These are phyloP conservation scores for Meganola albula DNA, from an alignment of 2,888 invertebrate species.

Conservation along the genomic window DNA sequence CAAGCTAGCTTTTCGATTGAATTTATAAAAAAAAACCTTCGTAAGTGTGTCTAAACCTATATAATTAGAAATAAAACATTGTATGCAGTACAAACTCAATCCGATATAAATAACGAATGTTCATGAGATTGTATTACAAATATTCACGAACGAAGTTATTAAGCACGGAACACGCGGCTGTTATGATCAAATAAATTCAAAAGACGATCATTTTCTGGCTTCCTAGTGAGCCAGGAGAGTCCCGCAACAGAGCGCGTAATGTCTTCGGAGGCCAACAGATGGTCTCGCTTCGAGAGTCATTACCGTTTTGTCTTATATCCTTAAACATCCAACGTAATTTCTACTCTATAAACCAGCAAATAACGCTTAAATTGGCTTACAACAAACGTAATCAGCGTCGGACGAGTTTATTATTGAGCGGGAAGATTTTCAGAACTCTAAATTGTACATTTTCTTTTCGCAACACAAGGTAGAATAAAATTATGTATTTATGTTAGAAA, in stretches of 20 bases:
- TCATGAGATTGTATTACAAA: no score
- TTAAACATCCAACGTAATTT: conserved; percentile 20
- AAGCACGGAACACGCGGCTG: conserved; percentile 18
- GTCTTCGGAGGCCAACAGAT: conserved; percentile 65
- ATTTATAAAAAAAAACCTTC: no score
- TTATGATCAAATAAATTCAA: conserved; percentile 24
- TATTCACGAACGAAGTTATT: conserved; percentile 13
- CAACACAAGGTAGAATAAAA: no score
- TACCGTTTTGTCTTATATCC: conserved; percentile 62
- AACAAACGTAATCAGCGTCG: conserved; percentile 36
- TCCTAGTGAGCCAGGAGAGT: conserved; percentile 40
- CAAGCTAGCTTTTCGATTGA: no score
- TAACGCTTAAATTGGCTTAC: conserved; percentile 29
- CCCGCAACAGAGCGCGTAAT: conserved; percentile 54
- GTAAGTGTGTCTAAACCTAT: no score
- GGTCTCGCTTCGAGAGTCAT: conserved; percentile 57
- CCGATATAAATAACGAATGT: no score
- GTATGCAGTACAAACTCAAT: no score
- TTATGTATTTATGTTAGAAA: no score
- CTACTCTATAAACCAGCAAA: conserved; percentile 24
- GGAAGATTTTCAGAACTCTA: conserved; percentile 57
- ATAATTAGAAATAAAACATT: no score
- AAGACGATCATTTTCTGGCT: conserved; percentile 27
- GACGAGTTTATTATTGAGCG: conserved; percentile 55
- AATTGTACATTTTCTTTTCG: conserved; percentile 47